Evolutionary conservation across 2,797 vertebrate species (phyloP), one percentile per base, ranked within the genome.

Genomic region (Scomberomorus guttatus): DNA sequence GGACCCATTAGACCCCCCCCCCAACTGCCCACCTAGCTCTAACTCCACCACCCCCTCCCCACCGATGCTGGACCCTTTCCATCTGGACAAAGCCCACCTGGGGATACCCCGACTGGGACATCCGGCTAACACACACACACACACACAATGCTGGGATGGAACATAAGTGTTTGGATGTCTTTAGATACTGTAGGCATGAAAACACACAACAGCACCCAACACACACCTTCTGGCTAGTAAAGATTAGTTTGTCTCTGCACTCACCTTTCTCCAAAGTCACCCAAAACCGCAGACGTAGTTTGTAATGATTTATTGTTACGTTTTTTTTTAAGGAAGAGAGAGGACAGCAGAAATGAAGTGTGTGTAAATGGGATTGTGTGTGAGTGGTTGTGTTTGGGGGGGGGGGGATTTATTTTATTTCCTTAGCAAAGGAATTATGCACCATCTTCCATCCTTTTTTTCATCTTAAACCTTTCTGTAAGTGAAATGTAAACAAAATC

Each of bases 1-100:
- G 81, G 81, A 95, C 94, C 93, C 95, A 97, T 97, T 97, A 97
- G 95, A 91, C 95, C 83, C 93, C 93, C 92, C 90, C 11, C 58
- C 65, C 55, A 79, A 87, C 56, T 86, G 77, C 80, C 81, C 85
- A 77, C 64, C 71, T 77, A 82, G 83, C 72, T 83, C 70, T 62
- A 42, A 50, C 81, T 18, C 77, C 68, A 63, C 63, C 59, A 17
- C 79, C 77, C 65, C 69, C 72, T 51, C 52, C 64, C 51, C 65
- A 65, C 69, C 52, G 48, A 67, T 9, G 22, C 78, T 62, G 71
- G 76, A 90, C 77, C 77, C 48, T 71, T 80, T 91, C 94, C 92
- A 95, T 95, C 94, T 95, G 95, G 93, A 92, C 89, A 75, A 44
- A 80, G 78, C 83, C 89, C 93, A 90, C 91, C 90, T 84, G 87